Evolutionary conservation across 1,140 invertebrate genomes (phyloP).

Genomic region (Camponotus pennsylvanicus): DNA sequence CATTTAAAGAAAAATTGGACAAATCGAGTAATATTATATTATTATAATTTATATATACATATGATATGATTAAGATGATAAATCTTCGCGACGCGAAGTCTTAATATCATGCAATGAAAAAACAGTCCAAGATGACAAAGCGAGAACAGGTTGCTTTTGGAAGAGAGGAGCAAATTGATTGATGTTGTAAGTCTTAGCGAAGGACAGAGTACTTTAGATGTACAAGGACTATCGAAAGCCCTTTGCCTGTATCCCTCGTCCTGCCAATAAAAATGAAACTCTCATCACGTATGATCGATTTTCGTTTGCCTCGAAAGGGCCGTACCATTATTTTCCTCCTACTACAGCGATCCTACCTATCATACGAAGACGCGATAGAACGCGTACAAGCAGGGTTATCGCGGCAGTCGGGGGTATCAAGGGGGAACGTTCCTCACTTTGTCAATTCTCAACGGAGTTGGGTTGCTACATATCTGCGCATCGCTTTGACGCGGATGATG

Average conservation of each 20-base stretch:
- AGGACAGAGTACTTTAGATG: slow-evolving; percentile 36
- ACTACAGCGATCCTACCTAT: slow-evolving; percentile 69
- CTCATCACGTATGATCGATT: slow-evolving; percentile 84
- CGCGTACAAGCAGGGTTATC: slow-evolving; percentile 62
- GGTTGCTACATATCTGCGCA: slow-evolving; percentile 60
- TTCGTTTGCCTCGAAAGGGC: slow-evolving; percentile 75
- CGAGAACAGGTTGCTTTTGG: not conserved
- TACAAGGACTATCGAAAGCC: slow-evolving; percentile 63
- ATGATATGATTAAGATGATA: not conserved
- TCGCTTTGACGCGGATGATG: slow-evolving; percentile 58
- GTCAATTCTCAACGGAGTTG: slow-evolving; percentile 78
- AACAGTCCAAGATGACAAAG: slow-evolving; percentile 9
- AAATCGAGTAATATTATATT: not conserved
- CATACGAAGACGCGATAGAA: slow-evolving; percentile 73
- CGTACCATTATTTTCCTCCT: slow-evolving; percentile 75
- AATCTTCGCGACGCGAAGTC: not conserved
- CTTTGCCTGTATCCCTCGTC: slow-evolving; percentile 72
- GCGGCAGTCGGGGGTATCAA: slow-evolving; percentile 25
- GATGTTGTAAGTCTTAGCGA: slow-evolving; percentile 46
- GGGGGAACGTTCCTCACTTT: slow-evolving; percentile 79
- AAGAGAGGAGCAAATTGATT: slow-evolving; percentile 56
- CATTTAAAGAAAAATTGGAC: not conserved
- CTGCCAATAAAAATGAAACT: slow-evolving; percentile 83
- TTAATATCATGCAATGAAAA: slow-evolving; percentile 26
- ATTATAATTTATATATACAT: too few species aligned